Conservation (phyloP, 2,113 vertebrate species). For the Eretmochelys imbricata region DNA sequence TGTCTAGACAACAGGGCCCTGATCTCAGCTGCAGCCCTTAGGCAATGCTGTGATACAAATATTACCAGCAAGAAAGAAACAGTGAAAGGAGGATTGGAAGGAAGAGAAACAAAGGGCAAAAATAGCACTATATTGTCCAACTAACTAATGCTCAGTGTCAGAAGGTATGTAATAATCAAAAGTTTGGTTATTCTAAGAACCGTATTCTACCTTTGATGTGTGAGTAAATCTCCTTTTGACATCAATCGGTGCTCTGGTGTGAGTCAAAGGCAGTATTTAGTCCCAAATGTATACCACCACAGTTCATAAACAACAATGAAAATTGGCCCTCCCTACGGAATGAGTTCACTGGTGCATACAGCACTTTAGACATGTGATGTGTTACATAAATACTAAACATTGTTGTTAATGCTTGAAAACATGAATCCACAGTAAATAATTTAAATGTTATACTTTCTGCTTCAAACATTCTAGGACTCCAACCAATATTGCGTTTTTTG, state of each 20-base stretch:
- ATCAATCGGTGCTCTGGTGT: not conserved
- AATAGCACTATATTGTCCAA: not conserved
- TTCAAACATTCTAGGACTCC: not conserved
- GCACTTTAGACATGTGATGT: not conserved
- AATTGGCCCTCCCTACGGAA: not conserved
- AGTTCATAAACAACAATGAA: not conserved
- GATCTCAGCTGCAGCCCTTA: not conserved
- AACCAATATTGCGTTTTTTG: not conserved
- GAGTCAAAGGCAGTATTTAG: not conserved
- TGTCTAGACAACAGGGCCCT: not conserved
- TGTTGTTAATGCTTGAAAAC: not conserved
- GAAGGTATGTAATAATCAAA: not conserved
- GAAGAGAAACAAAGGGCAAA: not conserved
- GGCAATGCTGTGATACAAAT: not conserved
- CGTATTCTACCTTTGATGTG: not conserved
- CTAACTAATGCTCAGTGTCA: not conserved
- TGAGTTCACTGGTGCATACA: not conserved
- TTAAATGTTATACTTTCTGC: not conserved
- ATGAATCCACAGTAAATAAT: not conserved
- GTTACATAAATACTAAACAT: not conserved
- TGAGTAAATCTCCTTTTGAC: not conserved
- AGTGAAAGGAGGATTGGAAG: not conserved
- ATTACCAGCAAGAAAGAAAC: not conserved
- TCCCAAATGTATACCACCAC: not conserved
- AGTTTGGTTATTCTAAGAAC: not conserved